Evolutionary conservation across 2,888 invertebrate genomes (phyloP), one percentile per base, ranked within the genome.

Genomic region (Nasonovia ribisnigri): DNA sequence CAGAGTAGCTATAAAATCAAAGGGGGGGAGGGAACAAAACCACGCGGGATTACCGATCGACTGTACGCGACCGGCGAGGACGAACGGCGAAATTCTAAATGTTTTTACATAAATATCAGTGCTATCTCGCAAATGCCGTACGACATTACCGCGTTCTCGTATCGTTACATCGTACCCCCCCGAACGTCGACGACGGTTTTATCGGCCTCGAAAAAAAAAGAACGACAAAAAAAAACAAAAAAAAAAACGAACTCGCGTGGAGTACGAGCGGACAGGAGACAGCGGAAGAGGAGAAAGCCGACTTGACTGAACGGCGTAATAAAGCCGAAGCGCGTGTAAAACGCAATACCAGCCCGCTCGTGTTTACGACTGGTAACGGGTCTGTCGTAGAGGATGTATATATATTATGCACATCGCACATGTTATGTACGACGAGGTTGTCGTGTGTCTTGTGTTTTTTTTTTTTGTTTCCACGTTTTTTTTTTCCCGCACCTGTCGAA

Each of bases 51-150:
- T 26, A n/a, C 60, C 42, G 43, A 26, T 46, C 20, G 77, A 57
- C 57, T 5, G 20, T n/a, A 1, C 36, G 67, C n/a, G n/a, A n/a
- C 77, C 77, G 36, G 1, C 48, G n/a, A 46, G 11, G 67, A 6
- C 43, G 51, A 26, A 24, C 4, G 8, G 29, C 48, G 60, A 48
- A 87, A 48, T 16, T 87, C 87, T 48, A 87, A 92, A 92, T 67
- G 92, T 92, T 67, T 92, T 92, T 87, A 92, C 92, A 92, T 92
- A 87, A 92, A 92, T 88, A 77, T 88, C 29, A 67, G 88, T 16
- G 51, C 51, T 77, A 92, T 92, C 92, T 77, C 88, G 88, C 57
- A 43, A 67, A 87, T 54, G 20, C 48, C 36, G 87, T 42, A 43
- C 88, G 77, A 54, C 77, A 88, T 92, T 43, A 92, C 26, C 67